Evolutionary conservation across 2,797 vertebrate genomes (phyloP), one percentile per base, ranked within the genome.

Genomic region (Rachycentron canadum): DNA sequence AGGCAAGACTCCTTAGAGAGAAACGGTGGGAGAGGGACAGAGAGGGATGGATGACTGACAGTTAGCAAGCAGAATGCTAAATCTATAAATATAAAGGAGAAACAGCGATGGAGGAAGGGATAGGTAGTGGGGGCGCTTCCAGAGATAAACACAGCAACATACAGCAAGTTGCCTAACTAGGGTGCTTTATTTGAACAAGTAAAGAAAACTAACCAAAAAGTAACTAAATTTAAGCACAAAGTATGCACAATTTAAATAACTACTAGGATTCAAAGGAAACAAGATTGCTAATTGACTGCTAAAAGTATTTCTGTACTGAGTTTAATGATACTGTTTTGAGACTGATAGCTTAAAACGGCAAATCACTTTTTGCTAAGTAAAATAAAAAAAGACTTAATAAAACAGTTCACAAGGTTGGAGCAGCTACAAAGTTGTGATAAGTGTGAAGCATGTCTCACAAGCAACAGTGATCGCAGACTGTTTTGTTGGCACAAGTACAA

Each of bases 1-100:
- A 88, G 85, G 86, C 59, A 75, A 62, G 68, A 82, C 56, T 86
- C 80, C 82, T 67, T 19, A 19, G 83, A 88, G 83, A 76, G 72
- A 78, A 75, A 73, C 41, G 77, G 87, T 56, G 38, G 41, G 49
- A 79, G n/a, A 38, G 71, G 41, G 69, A 80, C 73, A 78, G 63
- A 69, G 49, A 71, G 60, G 57, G 10, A 61, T 73, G 26, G 70
- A 32, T 56, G 56, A 64, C 47, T 68, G 66, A 66, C 34, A 57
- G 47, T 53, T n/a, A 34, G 59, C 47, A 65, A 34, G 59, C 47
- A 65, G 53, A 25, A 74, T 53, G 45, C 26, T 47, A 77, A 50
- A 84, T 69, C 32, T 73, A 57, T 26, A 67, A 57, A 83, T 86
- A 62, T 52, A 7, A 73, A 59, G 8, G 6, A 30, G 83, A 30